phyloP scores from a whole-genome alignment of 1,140 invertebrate species.

The Ceratitis capitata region DNA sequence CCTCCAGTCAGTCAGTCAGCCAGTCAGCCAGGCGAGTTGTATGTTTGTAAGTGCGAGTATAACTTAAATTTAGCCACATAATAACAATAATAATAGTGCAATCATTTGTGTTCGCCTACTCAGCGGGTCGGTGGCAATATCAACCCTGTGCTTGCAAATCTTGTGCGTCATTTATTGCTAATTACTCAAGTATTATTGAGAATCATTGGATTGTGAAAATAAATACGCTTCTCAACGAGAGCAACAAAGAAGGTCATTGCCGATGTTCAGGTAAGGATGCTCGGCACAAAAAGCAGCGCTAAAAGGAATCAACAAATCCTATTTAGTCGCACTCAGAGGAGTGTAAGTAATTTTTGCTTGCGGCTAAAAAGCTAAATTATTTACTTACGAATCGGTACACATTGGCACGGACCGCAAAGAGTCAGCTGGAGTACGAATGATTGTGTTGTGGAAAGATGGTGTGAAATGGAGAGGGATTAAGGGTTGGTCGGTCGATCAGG shows the following conservation, averaged over 20 bases:
- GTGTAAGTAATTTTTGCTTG: neutral
- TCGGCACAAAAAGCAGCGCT: neutral
- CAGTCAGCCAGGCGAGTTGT: neutral
- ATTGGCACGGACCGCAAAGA: conserved; percentile 7
- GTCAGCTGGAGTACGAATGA: neutral
- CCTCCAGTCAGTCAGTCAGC: neutral
- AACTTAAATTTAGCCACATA: no score
- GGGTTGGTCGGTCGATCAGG: neutral
- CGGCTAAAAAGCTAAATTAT: neutral
- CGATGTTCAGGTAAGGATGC: neutral
- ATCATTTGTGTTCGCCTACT: no score
- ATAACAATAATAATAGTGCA: no score
- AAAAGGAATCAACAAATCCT: conserved; percentile 18
- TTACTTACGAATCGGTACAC: neutral
- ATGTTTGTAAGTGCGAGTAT: no score
- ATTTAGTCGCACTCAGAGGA: neutral
- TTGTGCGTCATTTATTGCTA: conserved; percentile 47
- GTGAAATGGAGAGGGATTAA: neutral
- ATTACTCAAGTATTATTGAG: conserved; percentile 64
- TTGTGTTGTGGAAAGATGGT: neutral
- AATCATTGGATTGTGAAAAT: conserved; percentile 59
- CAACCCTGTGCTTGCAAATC: no score
- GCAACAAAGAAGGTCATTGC: neutral
- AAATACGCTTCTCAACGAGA: conserved; percentile 45
- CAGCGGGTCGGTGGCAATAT: no score